Evolutionary conservation across 30 jellyfish, hydroid and myxozoan genomes (phyloP).

Genomic region (Nemopilema nomurai): DNA sequence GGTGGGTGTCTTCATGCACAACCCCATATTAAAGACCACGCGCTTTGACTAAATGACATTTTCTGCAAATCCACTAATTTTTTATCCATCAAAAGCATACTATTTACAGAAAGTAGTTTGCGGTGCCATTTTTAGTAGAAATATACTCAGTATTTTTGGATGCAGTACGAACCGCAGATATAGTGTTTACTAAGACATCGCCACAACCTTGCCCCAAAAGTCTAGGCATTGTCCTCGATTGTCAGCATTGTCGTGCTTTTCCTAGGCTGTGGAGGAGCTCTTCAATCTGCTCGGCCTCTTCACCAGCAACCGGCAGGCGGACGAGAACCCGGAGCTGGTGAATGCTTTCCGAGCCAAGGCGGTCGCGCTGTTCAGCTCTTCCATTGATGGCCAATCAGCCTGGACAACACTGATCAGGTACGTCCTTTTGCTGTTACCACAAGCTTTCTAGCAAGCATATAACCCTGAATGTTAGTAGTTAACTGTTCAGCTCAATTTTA

Average conservation of each 20-base stretch:
- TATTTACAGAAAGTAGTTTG: too few species aligned
- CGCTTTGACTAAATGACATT: too few species aligned
- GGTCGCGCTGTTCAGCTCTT: conserved; percentile 69
- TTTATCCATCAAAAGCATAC: too few species aligned
- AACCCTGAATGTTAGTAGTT: neutral
- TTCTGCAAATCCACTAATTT: too few species aligned
- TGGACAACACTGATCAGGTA: conserved; percentile 93
- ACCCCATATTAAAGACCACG: too few species aligned
- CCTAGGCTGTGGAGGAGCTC: conserved; percentile 93
- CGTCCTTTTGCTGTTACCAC: neutral
- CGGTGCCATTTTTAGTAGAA: too few species aligned
- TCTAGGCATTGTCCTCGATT: neutral
- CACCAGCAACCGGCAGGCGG: conserved; percentile 52
- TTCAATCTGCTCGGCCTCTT: conserved; percentile 71
- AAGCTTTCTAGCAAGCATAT: neutral
- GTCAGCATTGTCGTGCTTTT: neutral
- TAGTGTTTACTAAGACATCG: too few species aligned
- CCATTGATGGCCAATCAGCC: conserved; percentile 87
- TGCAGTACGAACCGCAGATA: too few species aligned
- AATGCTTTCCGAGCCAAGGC: conserved; percentile 82
- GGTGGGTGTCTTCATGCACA: too few species aligned
- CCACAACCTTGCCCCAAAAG: too few species aligned
- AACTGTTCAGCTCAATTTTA: too few species aligned
- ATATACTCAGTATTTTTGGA: too few species aligned
- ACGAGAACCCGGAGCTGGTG: conserved; percentile 58